Base-by-base conservation (phyloP, 2,113 vertebrate genomes). In the Rynchops niger region DNA sequence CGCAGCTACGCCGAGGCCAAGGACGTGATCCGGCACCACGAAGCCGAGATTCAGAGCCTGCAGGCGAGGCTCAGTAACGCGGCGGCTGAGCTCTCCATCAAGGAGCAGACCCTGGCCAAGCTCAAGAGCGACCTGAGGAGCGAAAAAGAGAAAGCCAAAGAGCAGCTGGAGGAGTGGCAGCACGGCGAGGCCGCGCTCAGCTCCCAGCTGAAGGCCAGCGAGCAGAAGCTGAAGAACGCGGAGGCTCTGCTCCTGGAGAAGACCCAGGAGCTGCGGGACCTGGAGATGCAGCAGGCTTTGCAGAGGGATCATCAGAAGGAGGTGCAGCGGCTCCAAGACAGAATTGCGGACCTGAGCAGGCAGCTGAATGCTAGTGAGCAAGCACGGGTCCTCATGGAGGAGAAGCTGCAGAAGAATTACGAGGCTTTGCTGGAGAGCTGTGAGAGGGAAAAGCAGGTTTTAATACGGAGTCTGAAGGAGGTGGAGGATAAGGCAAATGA, bases 1-100 rank as follows among this genome's bases (percentile, higher is more conserved):
- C 98, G 98, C 93, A 99, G 99, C 97, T 99, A 99, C 50, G 99
- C 99, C 5, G 99, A 99, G 96, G 99, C 99, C 45, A 99, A 99
- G 97, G 99, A 99, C 5, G 97, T 98, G 38, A 98, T 99, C 82
- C 98, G 98, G 89, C 99, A 98, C 92, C 99, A 99, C 1, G 99
- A 99, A 97, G 95, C 97, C 0, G 99, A 99, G 95, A 98, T 99
- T 89, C 98, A 99, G 90, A 99, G 98, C 88, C 98, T 99, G 74
- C 99, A 99, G 97, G 97, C 98, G 2, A 98, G 99, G 94, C 98
- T 99, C 36, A 97, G 98, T 29, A 98, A 98, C 2, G 98, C 99
- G 0, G 98, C 99, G 12, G 98, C 98, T 0, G 99, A 99, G 97
- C 99, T 99, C 32, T 87, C 98, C 50, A 98, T 98, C 26, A 99